These are phyloP conservation scores for Beaufortia kweichowensis DNA, from an alignment of 2,113 vertebrate species.

Conservation along the genomic window DNA sequence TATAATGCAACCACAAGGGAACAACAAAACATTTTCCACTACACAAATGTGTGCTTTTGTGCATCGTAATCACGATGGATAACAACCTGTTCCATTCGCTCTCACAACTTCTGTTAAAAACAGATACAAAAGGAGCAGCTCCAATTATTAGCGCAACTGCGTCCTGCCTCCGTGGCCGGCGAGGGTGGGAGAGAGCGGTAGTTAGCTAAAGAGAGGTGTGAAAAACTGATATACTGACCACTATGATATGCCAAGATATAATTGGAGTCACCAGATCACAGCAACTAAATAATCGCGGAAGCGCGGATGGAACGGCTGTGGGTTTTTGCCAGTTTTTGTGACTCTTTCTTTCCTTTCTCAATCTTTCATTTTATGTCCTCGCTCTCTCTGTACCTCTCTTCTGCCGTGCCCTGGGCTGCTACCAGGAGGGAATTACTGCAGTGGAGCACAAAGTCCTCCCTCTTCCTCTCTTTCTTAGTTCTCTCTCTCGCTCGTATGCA, in stretches of 20 bases:
- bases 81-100: conserved; percentile 7
- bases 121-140: background rate
- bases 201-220: conserved; percentile 42
- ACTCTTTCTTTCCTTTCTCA: conserved; percentile 16
- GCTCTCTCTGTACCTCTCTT: conserved; percentile 43
- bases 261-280: conserved; percentile 42
- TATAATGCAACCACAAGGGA: background rate
- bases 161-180: background rate
- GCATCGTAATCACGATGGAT: background rate
- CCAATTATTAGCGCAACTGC: conserved; percentile 32
- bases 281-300: conserved; percentile 3
- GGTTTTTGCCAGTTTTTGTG: background rate
- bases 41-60: background rate
- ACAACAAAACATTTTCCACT: no score
- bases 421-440: conserved; percentile 51
- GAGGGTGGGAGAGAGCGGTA: background rate
- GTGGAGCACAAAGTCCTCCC: conserved; percentile 47
- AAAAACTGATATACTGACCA: conserved; percentile 42
- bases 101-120: conserved; percentile 8
- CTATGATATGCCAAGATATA: conserved; percentile 46
- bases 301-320: background rate
- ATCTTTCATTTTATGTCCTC: conserved; percentile 39
- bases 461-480: conserved; percentile 42
- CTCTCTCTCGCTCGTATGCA: conserved; percentile 44
- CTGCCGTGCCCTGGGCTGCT: conserved; percentile 29